Conservation (phyloP, 2,113 vertebrate species). For the Phylloscopus trochilus region DNA sequence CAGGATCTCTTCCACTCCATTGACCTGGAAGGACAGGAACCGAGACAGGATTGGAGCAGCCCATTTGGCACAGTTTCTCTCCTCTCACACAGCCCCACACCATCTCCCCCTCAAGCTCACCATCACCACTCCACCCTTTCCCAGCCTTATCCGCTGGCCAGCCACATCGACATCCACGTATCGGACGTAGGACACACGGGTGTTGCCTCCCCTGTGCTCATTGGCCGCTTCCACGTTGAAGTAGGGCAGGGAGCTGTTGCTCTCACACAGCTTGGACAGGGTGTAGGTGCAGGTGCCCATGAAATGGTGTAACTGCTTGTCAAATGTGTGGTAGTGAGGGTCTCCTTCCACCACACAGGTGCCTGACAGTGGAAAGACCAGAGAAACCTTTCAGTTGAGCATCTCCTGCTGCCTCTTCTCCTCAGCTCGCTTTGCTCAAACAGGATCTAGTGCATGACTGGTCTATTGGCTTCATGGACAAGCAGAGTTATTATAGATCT, state of each 20-base stretch:
- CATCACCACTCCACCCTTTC: conserved; percentile 28
- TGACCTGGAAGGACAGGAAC: conserved; percentile 22
- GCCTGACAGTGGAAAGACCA: background rate
- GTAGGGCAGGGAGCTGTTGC: background rate
- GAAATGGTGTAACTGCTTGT: conserved; percentile 33
- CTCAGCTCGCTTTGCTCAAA: background rate
- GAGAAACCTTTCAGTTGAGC: background rate
- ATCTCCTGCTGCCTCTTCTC: background rate
- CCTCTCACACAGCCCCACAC: background rate
- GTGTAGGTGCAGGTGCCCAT: conserved; percentile 51
- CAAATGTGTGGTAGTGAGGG: conserved; percentile 39
- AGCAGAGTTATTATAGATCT: background rate
- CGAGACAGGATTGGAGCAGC: background rate
- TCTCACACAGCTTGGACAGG: conserved; percentile 18
- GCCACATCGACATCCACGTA: conserved; percentile 23
- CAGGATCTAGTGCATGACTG: too few species aligned
- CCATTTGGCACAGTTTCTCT: background rate
- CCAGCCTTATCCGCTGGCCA: conserved; percentile 41
- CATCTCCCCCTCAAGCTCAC: background rate
- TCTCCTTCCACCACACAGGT: background rate
- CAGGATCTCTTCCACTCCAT: conserved; percentile 42
- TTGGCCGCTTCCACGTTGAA: conserved; percentile 56
- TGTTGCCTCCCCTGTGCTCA: conserved; percentile 38
- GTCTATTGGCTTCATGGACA: background rate
- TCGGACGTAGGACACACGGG: conserved; percentile 33